A percentile compares a stretch with the other conserved stretches of the same genome.
Conservation (phyloP, 37 sponge, comb jelly and placozoan species). For the Oopsacas minuta region DNA sequence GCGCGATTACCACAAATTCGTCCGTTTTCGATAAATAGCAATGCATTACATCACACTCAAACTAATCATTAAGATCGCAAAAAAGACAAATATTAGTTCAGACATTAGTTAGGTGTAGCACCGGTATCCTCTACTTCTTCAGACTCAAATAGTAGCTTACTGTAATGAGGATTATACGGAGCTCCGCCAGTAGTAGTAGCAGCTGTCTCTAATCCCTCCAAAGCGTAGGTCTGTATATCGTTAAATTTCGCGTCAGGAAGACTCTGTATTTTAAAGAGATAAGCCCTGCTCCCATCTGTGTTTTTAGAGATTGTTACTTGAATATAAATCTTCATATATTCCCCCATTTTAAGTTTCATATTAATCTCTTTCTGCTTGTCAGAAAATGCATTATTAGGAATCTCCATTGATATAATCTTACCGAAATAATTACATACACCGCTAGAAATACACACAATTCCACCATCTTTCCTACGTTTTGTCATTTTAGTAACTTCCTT, state of each 20-base stretch:
- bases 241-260: background rate
- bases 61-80: too few species aligned
- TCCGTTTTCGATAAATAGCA: too few species aligned
- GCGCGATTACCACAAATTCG: too few species aligned
- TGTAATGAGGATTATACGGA: background rate
- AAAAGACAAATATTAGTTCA: too few species aligned
- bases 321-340: background rate
- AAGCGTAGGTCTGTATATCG: background rate
- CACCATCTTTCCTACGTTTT: background rate
- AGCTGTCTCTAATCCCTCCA: background rate
- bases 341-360: background rate
- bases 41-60: too few species aligned
- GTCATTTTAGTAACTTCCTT: background rate
- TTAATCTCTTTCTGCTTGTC: background rate
- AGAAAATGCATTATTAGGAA: background rate
- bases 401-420: constrained; percentile 16
- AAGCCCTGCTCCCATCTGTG: background rate
- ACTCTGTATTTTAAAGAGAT: background rate
- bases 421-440: background rate
- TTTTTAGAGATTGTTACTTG: background rate
- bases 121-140: background rate
- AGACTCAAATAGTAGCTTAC: background rate
- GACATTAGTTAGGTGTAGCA: background rate
- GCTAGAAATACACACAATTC: background rate
- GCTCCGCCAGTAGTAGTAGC: background rate